A percentile compares a stretch with the other conserved stretches of the same genome.
phyloP scores from a whole-genome alignment of 2,797 vertebrate genomes.

The Acrossocheilus wenchowensis region DNA sequence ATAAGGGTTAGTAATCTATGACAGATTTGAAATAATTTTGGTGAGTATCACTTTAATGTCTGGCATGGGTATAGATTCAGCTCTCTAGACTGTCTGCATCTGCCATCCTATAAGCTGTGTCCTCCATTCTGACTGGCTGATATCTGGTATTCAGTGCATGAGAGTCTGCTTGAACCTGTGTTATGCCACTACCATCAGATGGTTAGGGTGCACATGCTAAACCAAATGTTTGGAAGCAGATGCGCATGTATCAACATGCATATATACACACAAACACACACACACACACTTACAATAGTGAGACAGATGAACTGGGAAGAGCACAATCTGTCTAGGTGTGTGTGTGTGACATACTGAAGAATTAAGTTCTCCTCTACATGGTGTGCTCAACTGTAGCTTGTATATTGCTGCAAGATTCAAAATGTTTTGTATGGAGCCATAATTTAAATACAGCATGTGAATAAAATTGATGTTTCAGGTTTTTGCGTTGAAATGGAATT shows the following conservation, averaged over 20 bases:
- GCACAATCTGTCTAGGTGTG: conserved; percentile 34
- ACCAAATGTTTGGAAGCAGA: conserved; percentile 55
- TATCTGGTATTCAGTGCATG: conserved; percentile 48
- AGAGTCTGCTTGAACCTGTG: conserved; percentile 68
- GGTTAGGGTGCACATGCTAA: conserved; percentile 62
- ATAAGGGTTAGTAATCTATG: background rate
- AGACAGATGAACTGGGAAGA: conserved; percentile 46
- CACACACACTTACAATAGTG: conserved; percentile 29
- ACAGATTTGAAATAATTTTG: background rate
- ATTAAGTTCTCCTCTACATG: background rate
- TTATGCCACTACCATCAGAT: conserved; percentile 72
- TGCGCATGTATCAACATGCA: background rate
- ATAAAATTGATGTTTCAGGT: background rate
- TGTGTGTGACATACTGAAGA: background rate
- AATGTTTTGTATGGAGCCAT: background rate
- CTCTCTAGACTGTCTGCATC: background rate
- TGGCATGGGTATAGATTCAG: background rate
- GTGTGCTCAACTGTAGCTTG: background rate
- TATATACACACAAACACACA: conserved; percentile 21
- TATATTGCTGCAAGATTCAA: background rate
- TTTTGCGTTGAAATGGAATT: background rate
- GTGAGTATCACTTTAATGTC: background rate
- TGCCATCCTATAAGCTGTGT: background rate
- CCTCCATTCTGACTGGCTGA: conserved; percentile 25
- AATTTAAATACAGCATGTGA: background rate